These are phyloP conservation scores for Formica aserva DNA, from an alignment of 2,888 invertebrate genomes.

Conservation along the genomic window DNA sequence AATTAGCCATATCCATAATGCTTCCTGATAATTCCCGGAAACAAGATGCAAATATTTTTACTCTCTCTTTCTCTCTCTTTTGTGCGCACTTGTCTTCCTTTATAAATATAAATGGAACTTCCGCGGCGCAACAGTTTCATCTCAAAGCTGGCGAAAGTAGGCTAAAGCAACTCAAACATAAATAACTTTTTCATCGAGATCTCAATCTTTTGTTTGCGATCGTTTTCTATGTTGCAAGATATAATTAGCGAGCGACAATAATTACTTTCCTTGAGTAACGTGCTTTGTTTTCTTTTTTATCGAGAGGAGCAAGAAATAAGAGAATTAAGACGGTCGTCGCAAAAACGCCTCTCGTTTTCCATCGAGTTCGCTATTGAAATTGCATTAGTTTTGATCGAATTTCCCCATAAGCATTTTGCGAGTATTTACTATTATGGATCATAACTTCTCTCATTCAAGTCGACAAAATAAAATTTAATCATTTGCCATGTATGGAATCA, in stretches of 20 bases:
- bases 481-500: neutral
- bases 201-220: neutral
- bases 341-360: conserved; percentile 5
- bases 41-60: neutral
- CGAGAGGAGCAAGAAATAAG: neutral
- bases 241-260: conserved; percentile 23
- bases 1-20: conserved; percentile 3
- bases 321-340: conserved; percentile 23
- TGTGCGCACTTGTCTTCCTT: neutral
- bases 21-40: neutral
- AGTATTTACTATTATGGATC: neutral
- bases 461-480: conserved; percentile 17
- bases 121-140: neutral
- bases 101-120: neutral
- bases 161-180: conserved; percentile 10
- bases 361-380: conserved; percentile 36
- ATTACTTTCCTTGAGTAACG: conserved; percentile 32
- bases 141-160: neutral
- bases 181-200: neutral
- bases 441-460: neutral
- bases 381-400: conserved; percentile 60
- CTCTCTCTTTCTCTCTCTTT: neutral
- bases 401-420: conserved; percentile 1
- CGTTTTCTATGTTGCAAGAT: neutral
- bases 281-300: neutral